Percentiles rank a stretch among this genome's conserved stretches.
phyloP scores from a whole-genome alignment of 2,797 vertebrate species.

The Chrosomus eos region DNA sequence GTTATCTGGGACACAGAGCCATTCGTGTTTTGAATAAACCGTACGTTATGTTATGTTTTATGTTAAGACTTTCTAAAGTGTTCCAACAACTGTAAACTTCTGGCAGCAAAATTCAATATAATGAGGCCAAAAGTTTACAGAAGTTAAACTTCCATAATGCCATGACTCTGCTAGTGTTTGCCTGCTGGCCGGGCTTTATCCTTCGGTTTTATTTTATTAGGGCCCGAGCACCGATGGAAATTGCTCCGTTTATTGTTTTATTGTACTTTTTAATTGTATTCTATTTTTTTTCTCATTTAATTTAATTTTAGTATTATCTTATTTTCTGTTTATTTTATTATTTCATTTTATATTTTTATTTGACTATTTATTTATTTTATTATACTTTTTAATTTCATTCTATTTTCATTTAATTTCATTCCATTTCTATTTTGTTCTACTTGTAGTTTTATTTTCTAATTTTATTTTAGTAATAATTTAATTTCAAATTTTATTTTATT shows the following conservation, averaged over 20 bases:
- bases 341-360: background rate
- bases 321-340: background rate
- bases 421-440: background rate
- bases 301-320: background rate
- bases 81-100: background rate
- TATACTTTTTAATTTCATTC: no score
- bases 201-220: background rate
- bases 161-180: background rate
- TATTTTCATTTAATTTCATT: background rate
- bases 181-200: background rate
- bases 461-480: background rate
- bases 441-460: background rate
- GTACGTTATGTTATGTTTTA: background rate
- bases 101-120: background rate
- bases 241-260: no score
- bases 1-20: background rate
- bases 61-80: background rate
- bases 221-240: no score
- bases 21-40: background rate
- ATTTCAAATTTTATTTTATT: no score
- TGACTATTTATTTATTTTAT: no score
- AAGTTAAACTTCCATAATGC: background rate
- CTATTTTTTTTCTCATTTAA: background rate
- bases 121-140: background rate
- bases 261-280: background rate